Evolutionary conservation across 2,113 vertebrate genomes (phyloP), one percentile per base, ranked within the genome.

Genomic region (Sander vitreus): DNA sequence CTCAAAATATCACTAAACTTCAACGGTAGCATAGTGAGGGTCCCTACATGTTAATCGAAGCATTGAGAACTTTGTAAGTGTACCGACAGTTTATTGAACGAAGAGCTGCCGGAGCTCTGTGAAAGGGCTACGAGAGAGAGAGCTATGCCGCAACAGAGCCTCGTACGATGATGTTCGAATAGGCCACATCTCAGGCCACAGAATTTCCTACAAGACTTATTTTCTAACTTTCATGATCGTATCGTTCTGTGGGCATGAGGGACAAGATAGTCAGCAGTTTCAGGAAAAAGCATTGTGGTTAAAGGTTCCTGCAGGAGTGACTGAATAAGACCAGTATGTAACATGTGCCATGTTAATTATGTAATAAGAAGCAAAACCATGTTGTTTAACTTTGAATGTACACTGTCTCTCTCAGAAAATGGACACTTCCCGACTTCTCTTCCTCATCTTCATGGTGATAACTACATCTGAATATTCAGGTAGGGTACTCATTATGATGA

Each of bases 351-450:
- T 4, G 19, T 27, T n/a, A 3, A 7, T 55, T 43, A 47, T 21
- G 33, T 3, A 47, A 39, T 13, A 36, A 47, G 19, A 66, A 16
- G 65, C 39, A 6, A 18, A 45, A 21, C 1, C 30, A 18, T 21
- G 25, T 18, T 19, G 3, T 55, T 39, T 25, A 6, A 72, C 15
- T 10, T 3, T 83, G 4, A 43, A 58, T 55, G 13, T n/a, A 6
- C 23, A 69, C 27, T 73, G 4, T 85, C 19, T 79, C 47, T 25
- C 10, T 60, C 70, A 88, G 88, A 19, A 69, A 47, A 92, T 92
- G 89, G 81, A 83, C 12, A 0, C n/a, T 43, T 58, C 4, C 6
- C 18, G 5, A 13, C 70, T 85, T 48, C 53, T 79, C 27, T 11
- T 84, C n/a, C 3, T 84, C 47, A 9, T 81, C 62, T 45, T 39